A percentile compares a stretch with the other conserved stretches of the same genome.
These are phyloP conservation scores for Nothocercus nigrocapillus DNA, from an alignment of 2,113 vertebrate species.

Conservation along the genomic window DNA sequence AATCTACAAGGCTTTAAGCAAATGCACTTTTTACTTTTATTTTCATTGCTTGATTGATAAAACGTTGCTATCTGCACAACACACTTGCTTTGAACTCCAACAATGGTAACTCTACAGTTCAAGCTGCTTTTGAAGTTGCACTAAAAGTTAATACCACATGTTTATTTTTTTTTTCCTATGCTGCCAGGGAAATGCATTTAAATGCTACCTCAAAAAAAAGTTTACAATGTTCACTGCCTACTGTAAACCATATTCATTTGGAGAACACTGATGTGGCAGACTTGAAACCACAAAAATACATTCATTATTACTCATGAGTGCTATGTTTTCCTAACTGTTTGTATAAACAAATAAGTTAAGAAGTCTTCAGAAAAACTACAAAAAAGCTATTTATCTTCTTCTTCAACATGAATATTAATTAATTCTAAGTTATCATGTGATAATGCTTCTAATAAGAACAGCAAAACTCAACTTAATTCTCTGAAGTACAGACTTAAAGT, in stretches of 20 bases:
- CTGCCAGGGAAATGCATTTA: constrained; percentile 44
- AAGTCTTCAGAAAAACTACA: background rate
- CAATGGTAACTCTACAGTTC: background rate
- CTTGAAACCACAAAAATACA: constrained; percentile 39
- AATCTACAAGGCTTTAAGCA: background rate
- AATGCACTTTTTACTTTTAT: background rate
- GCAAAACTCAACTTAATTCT: background rate
- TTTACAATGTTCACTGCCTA: background rate
- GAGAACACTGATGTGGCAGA: constrained; percentile 35
- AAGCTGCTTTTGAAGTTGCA: constrained; percentile 26
- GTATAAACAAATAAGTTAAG: background rate
- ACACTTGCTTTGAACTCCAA: constrained; percentile 19
- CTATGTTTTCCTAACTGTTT: background rate
- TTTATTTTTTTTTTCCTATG: constrained; percentile 30
- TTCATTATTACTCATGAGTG: background rate
- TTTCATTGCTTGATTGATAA: background rate
- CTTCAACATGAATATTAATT: background rate
- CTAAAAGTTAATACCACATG: background rate
- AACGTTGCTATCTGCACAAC: constrained; percentile 1
- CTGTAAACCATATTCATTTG: constrained; percentile 35
- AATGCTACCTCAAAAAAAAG: constrained; percentile 50
- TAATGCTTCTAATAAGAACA: background rate
- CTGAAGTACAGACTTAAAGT: background rate
- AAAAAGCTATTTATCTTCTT: background rate
- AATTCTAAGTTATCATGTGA: background rate